These are phyloP conservation scores for Halcyon malimbica DNA, from an alignment of 2,113 vertebrate genomes.

Conservation along the genomic window DNA sequence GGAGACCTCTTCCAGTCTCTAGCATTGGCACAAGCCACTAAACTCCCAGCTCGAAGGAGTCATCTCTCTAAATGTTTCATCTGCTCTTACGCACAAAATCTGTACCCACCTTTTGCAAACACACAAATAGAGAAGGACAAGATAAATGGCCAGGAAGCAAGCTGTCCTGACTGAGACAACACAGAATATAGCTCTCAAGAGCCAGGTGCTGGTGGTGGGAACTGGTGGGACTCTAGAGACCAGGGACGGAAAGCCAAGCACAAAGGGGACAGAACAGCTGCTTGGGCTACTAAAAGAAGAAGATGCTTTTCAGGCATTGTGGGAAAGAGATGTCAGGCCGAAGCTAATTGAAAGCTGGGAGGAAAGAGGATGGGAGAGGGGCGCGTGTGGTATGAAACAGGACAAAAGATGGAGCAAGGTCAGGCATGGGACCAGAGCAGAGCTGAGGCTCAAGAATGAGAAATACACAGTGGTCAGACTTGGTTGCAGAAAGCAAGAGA, in stretches of 20 bases:
- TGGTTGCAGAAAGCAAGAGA: background rate
- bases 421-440: background rate
- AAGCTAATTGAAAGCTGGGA: background rate
- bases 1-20: conserved; percentile 25
- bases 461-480: background rate
- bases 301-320: background rate
- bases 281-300: background rate
- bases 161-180: background rate
- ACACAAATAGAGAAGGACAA: background rate
- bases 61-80: conserved; percentile 25
- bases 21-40: background rate
- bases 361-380: background rate
- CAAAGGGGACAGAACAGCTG: background rate
- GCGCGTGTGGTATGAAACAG: background rate
- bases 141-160: background rate
- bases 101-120: background rate
- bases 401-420: background rate
- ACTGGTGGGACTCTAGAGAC: background rate
- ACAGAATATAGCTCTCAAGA: background rate
- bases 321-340: background rate
- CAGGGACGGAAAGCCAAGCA: background rate
- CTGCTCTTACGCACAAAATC: background rate
- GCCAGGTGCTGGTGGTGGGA: background rate
- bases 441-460: background rate
- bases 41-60: conserved; percentile 56